Evolutionary conservation across 2,797 vertebrate species (phyloP).

Genomic region (Coregonus suidteri): DNA sequence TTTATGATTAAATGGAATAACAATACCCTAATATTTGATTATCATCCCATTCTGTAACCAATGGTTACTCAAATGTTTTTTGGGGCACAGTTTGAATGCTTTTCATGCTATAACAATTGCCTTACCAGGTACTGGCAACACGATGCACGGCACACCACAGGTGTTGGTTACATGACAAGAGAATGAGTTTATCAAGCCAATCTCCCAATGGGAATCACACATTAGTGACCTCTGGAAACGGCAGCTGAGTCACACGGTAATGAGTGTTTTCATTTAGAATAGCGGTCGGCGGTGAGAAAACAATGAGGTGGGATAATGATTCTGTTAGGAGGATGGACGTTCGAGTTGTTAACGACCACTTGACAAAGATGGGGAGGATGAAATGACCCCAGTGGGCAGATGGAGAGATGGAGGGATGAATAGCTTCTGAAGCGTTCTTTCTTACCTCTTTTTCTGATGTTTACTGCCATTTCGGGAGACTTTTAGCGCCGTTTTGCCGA

Average conservation of each 20-base stretch:
- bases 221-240: conserved; percentile 63
- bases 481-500: conserved; percentile 83
- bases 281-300: conserved; percentile 48
- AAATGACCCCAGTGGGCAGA: conserved; percentile 48
- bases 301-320: conserved; percentile 61
- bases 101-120: background rate
- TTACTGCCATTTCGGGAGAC: conserved; percentile 79
- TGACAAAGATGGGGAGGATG: conserved; percentile 32
- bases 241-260: conserved; percentile 65
- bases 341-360: conserved; percentile 43
- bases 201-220: conserved; percentile 39
- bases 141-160: conserved; percentile 25
- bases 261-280: conserved; percentile 65
- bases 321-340: conserved; percentile 42
- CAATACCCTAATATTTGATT: background rate
- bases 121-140: background rate
- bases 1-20: conserved; percentile 6
- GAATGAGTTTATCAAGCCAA: conserved; percentile 56
- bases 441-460: conserved; percentile 83
- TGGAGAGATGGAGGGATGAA: conserved; percentile 32
- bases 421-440: conserved; percentile 37
- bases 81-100: background rate
- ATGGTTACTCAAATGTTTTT: conserved; percentile 31
- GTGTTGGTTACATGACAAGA: conserved; percentile 61
- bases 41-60: conserved; percentile 19